Evolutionary conservation across 2,888 invertebrate species (phyloP), one percentile per base, ranked within the genome.

Genomic region (Epinotia bilunana): DNA sequence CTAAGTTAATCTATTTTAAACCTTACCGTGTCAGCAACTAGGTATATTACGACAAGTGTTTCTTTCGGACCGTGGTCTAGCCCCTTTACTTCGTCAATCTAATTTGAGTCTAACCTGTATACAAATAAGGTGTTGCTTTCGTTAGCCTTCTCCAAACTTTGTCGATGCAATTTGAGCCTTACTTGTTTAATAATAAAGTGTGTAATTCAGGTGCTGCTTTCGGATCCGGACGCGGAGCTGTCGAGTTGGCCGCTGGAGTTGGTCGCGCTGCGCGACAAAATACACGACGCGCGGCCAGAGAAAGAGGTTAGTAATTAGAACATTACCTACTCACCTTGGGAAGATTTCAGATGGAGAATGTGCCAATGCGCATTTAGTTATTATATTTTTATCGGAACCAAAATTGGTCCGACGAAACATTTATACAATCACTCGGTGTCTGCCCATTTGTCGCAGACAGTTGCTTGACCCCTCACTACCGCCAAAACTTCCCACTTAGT

Each of bases 201-300:
- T 28, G 7, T 65, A 3, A 61, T 12, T 28, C 88, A 97, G 97
- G 96, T 96, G 84, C 90, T 97, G 83, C 94, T 97, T 79, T 94
- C 95, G 9, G 96, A 95, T 83, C 96, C 97, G 33, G 94, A 95
- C 77, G 95, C 95, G 72, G 96, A 96, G 84, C 95, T 96, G 87
- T 95, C 96, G 73, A 95, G 95, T 83, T 97, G 97, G 96, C 97
- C 97, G 58, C 90, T 95, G 77, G 97, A 97, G 90, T 93, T 97
- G 79, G 94, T 97, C 70, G 95, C 96, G 79, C 89, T 97, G 57
- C 92, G 96, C 18, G 96, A 97, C 89, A 96, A 95, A 90, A 96
- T 97, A 78, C 95, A 96, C 72, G 96, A 96, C 85, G 95, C 95
- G 83, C 76, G 84, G 80, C 95, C 96, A 39, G 94, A 95, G 77